These are phyloP conservation scores for Mustela nigripes DNA, from an alignment of 2,113 vertebrate species.

Conservation along the genomic window DNA sequence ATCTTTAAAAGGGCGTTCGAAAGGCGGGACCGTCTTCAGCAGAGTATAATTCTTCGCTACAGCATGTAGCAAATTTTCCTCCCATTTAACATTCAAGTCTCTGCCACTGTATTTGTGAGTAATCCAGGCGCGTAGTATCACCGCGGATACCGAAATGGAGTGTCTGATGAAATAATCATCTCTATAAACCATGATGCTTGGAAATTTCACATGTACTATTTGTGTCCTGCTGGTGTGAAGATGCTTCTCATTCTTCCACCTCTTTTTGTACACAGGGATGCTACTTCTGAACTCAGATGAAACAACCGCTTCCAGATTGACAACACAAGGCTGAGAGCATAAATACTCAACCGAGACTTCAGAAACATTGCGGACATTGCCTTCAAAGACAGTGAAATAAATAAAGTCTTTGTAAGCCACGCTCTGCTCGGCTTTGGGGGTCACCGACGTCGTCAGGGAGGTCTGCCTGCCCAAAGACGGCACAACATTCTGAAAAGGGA, in stretches of 20 bases:
- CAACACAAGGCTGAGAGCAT: slow-evolving; percentile 92
- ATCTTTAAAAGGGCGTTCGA: slow-evolving; percentile 89
- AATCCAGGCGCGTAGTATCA: slow-evolving; percentile 92
- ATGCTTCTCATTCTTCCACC: slow-evolving; percentile 89
- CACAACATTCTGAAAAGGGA: slow-evolving; percentile 80
- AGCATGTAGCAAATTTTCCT: slow-evolving; percentile 84
- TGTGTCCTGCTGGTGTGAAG: slow-evolving; percentile 86
- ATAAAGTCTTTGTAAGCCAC: slow-evolving; percentile 88
- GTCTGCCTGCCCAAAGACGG: slow-evolving; percentile 85
- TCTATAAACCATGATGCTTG: slow-evolving; percentile 91
- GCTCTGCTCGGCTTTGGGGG: slow-evolving; percentile 70
- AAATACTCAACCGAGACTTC: slow-evolving; percentile 90
- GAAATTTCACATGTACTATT: slow-evolving; percentile 90
- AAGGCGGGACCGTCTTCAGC: slow-evolving; percentile 88
- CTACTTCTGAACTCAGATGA: slow-evolving; percentile 90
- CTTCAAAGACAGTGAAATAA: slow-evolving; percentile 90
- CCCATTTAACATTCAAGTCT: slow-evolving; percentile 61
- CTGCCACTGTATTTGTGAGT: slow-evolving; percentile 75
- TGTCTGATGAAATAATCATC: slow-evolving; percentile 89
- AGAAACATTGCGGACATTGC: slow-evolving; percentile 88
- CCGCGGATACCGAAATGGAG: slow-evolving; percentile 88
- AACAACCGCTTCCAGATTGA: slow-evolving; percentile 91
- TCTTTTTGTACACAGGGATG: slow-evolving; percentile 91
- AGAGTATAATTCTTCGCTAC: slow-evolving; percentile 88
- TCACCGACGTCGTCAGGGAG: slow-evolving; percentile 83